Evolutionary conservation across 1,140 invertebrate genomes (phyloP), one percentile per base, ranked within the genome.

Genomic region (Musca domestica): DNA sequence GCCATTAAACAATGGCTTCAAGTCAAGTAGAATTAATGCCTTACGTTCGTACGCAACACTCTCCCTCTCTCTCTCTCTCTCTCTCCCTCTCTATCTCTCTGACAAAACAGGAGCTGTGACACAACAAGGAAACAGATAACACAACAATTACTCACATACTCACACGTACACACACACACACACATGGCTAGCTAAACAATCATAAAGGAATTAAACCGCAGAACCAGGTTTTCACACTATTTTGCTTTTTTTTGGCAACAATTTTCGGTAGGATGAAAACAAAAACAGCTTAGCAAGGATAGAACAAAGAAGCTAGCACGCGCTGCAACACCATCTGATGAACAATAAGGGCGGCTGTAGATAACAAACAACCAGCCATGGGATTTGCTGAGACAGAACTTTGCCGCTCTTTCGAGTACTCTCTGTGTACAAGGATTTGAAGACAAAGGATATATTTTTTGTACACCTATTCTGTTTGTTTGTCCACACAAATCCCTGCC

Each of bases 391-490:
- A 5, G 4, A 10, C 2, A 41, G 34, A 10, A 41, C 10, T 41
- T 10, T 41, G n/a, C n/a, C 34, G 6, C 2, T 41, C 34, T 41
- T 10, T 41, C 34, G 27, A 9, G 3, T 41, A 41, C 34, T 41
- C 34, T 41, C 34, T 41, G 6, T 27, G 4, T 27, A 23, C 52
- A 3, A n/a, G 52, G 52, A 56, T 56, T 56, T 56, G 1, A n/a
- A 56, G 27, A 56, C 52, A 56, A 54, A 61, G 56, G 56, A 61
- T 34, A n/a, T n/a, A n/a, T n/a, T n/a, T n/a, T n/a, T n/a, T n/a
- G n/a, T n/a, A n/a, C n/a, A n/a, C n/a, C n/a, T n/a, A 41, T 41
- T 41, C 12, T 41, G 34, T 41, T 41, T 41, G 12, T 41, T 41
- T 41, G 10, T 41, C 10, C 34, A 12, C 4, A 41, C 34, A 41